Base-by-base conservation (phyloP, 2,113 vertebrate species). In the Sylvilagus bachmani region DNA sequence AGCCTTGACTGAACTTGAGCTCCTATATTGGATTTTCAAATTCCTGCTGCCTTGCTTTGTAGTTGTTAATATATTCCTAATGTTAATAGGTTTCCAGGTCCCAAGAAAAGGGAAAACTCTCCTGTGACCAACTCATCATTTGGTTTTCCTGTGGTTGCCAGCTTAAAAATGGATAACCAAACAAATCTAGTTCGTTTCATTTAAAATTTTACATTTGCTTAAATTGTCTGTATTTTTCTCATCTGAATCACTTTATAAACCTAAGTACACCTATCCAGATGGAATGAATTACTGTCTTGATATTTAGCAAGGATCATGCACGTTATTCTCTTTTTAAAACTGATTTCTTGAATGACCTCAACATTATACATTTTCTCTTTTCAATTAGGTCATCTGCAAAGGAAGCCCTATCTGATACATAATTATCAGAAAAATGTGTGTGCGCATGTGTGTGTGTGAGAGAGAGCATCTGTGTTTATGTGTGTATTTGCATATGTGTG, bases 241-340 rank as follows among this genome's bases (percentile, higher is more conserved):
- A 81, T 67, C 2, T 36, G 22, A 75, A 73, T 82, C 24, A 24
- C 9, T 62, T 58, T 66, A 80, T 73, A 14, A 93, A 83, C 4
- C 70, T 66, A 87, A 62, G 36, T 73, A 87, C 36, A 90, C 6
- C 13, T 33, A 38, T n/a, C 6, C 17, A 88, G 13, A 86, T 31
- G 3, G 62, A 78, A 86, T 75, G 9, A 78, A 10, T 0, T 29
- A 55, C 51, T 81, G 49, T 78, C 61, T 94, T 87, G 36, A 67
- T 75, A 49, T 29, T 86, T 89, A 66, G 73, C 64, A 91, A 85
- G 22, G 6, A 77, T 70, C 5, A 16, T 70, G 38, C 10, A 58
- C 71, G 96, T 97, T 61, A 66, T 44, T 51, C 5, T 71, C 24
- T 89, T 87, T 73, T 85, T 70, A 53, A 78, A 94, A 75, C 21